Evolutionary conservation across 2,888 invertebrate species (phyloP).

Genomic region (Gasteruption jaculator): DNA sequence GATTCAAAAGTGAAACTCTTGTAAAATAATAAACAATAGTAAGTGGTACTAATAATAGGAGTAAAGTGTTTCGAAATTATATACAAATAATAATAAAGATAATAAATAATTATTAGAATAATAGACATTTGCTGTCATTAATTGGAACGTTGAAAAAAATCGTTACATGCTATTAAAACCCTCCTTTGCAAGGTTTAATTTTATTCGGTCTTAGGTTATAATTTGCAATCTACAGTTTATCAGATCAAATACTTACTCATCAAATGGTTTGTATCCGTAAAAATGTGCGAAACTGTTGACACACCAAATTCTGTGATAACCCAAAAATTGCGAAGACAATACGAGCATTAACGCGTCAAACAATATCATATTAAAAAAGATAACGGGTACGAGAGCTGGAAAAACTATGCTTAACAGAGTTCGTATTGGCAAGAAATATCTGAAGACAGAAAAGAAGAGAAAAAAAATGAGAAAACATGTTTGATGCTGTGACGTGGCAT

Average conservation of each 20-base stretch:
- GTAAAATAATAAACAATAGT: too few relatives aligned
- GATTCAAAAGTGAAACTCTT: too few relatives aligned
- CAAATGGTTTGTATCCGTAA: slow-evolving; percentile 34
- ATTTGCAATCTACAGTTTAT: too few relatives aligned
- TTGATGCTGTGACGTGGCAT: background rate
- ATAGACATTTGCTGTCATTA: too few relatives aligned
- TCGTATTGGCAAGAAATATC: slow-evolving; percentile 55
- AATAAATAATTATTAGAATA: too few relatives aligned
- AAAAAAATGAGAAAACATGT: background rate
- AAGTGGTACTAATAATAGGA: too few relatives aligned
- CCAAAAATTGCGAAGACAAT: slow-evolving; percentile 52
- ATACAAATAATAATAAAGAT: too few relatives aligned
- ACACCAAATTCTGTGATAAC: slow-evolving; percentile 58
- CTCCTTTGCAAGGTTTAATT: too few relatives aligned
- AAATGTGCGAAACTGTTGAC: slow-evolving; percentile 59
- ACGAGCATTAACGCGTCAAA: slow-evolving; percentile 51
- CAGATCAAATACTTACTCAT: slow-evolving; percentile 55
- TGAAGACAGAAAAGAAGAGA: slow-evolving; percentile 20
- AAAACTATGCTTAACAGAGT: slow-evolving; percentile 56
- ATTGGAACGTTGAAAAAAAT: too few relatives aligned
- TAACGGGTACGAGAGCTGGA: slow-evolving; percentile 56
- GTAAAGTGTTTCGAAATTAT: too few relatives aligned
- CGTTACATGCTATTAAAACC: too few relatives aligned
- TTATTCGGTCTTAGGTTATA: too few relatives aligned
- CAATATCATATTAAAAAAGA: slow-evolving; percentile 55